Evolutionary conservation across 1,140 invertebrate species (phyloP), one percentile per base, ranked within the genome.

Genomic region (Hirudo medicinalis): DNA sequence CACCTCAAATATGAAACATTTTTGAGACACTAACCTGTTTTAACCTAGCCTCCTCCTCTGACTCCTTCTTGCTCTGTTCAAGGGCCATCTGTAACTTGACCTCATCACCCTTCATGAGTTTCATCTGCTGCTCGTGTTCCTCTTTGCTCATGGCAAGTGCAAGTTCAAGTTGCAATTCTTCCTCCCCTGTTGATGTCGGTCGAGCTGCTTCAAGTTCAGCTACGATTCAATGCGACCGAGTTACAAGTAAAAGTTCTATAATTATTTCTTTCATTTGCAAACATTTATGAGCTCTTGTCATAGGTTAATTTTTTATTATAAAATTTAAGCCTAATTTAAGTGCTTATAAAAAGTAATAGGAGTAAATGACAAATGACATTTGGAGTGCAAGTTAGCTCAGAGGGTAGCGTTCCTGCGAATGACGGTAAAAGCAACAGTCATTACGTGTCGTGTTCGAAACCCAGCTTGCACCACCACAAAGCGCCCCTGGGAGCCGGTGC

Each of bases 141-240:
- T 99, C 96, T 73, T 94, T 88, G 69, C 92, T 96, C 91, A 99
- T 96, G 63, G 95, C 96, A 78, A 99, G 84, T 40, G 96, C 96
- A 76, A 99, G 85, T 83, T 99, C 94, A 72, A 99, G 83, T 81
- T 99, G 96, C 73, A 99, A 85, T 82, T 99, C 95, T 85, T 99
- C 96, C 82, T 99, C 96, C 0, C 94, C 94, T 1, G 90, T 89
- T 0, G 94, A 97, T 76, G 93, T 91, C 9, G 95, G 95, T 68
- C 95, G 86, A 29, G 94, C 94, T 80, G 89, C 87, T 84, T 97
- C 94, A 75, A 96, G 83, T 78, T 97, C 94, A 73, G 89, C 86
- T 75, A 49, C 4, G 15, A 49, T 15, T 49, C 43, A 49, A 15
- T 49, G 15, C 25, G 20, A 60, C n/a, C n/a, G 55, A 63, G 57